A percentile compares a stretch with the other conserved stretches of the same genome.
These are phyloP conservation scores for Porites lobata DNA, from an alignment of 92 coral and sea anemone genomes.

Conservation along the genomic window DNA sequence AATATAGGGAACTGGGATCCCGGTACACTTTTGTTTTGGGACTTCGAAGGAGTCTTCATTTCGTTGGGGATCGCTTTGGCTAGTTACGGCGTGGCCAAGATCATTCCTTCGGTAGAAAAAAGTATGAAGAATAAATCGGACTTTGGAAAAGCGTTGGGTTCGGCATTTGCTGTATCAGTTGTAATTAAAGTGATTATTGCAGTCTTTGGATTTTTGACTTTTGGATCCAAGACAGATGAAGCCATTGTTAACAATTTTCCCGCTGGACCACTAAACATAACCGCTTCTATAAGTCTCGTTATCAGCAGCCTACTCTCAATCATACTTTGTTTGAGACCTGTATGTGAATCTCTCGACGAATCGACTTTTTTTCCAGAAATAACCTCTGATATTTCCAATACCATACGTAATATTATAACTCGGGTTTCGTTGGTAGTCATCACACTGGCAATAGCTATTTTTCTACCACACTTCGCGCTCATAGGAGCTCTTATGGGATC, in stretches of 20 bases:
- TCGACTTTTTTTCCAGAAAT: not conserved
- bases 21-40: conserved; percentile 8
- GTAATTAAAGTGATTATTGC: conserved; percentile 35
- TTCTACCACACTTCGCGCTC: not conserved
- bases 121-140: not conserved
- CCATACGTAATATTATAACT: not conserved
- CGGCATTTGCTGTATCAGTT: not conserved
- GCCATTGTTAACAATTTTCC: conserved; percentile 56
- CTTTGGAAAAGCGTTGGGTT: not conserved
- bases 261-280: conserved; percentile 22
- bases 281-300: conserved; percentile 2
- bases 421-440: not conserved
- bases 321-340: not conserved
- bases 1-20: conserved; percentile 4
- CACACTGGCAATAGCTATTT: not conserved
- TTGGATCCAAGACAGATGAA: conserved; percentile 40
- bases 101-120: not conserved
- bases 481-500: not conserved
- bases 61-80: not conserved
- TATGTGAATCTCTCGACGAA: not conserved
- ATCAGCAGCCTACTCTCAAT: not conserved
- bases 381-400: not conserved
- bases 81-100: not conserved
- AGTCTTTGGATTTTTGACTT: conserved; percentile 43
- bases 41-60: not conserved